Conservation (phyloP, 2,113 vertebrate species). For the Vicugna pacos region DNA sequence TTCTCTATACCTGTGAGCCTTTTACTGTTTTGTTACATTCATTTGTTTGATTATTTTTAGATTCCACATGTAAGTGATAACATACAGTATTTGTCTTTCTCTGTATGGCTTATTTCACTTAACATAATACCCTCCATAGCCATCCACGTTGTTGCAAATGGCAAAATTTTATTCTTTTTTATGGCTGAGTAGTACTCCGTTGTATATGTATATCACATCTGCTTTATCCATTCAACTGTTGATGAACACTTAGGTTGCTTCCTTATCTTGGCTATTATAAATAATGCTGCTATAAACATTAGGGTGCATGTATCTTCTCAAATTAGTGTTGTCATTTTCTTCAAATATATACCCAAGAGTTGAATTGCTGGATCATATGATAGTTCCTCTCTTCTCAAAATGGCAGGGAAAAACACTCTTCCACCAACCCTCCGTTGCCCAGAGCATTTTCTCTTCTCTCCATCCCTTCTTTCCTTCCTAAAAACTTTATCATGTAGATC, state of each 20-base stretch:
- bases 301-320: not conserved
- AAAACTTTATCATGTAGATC: not conserved
- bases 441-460: not conserved
- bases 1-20: not conserved
- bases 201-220: not conserved
- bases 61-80: not conserved
- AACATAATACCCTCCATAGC: not conserved
- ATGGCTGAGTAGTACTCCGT: not conserved
- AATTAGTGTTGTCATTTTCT: not conserved
- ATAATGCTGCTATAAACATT: not conserved
- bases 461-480: not conserved
- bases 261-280: not conserved
- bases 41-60: not conserved
- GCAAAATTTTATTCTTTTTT: not conserved
- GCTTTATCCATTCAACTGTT: not conserved
- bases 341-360: not conserved
- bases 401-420: not conserved
- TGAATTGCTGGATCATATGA: not conserved
- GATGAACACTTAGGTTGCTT: not conserved
- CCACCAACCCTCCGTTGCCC: not conserved
- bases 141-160: not conserved
- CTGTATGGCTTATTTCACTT: not conserved
- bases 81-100: not conserved
- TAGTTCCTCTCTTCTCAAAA: not conserved
- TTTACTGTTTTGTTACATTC: not conserved